Conservation (phyloP, 2,797 vertebrate species). For the Galaxias olidus region DNA sequence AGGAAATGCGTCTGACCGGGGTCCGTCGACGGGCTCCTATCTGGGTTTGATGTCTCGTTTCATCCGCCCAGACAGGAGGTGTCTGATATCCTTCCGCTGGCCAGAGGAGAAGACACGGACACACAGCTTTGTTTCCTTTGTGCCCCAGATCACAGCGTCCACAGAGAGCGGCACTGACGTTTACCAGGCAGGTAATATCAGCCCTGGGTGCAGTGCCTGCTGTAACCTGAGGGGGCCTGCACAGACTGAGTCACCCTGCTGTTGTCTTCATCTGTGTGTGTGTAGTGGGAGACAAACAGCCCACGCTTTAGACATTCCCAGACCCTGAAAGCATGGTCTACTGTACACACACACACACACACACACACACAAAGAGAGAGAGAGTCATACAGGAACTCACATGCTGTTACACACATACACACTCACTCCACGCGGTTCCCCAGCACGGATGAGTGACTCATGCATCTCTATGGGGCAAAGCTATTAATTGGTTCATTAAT, state of each 20-base stretch:
- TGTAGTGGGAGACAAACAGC: conserved; percentile 28
- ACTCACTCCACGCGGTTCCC: not conserved
- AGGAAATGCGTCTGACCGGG: conserved; percentile 11
- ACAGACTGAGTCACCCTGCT: not conserved
- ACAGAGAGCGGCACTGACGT: too few relatives aligned
- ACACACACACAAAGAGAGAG: conserved; percentile 3
- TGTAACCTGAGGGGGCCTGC: not conserved
- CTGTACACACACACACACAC: conserved; percentile 4
- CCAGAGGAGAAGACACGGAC: too few relatives aligned
- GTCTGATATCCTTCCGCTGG: too few relatives aligned
- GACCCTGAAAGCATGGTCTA: conserved; percentile 27
- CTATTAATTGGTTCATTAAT: conserved; percentile 42
- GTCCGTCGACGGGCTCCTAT: too few relatives aligned
- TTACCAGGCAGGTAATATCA: too few relatives aligned
- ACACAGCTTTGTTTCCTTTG: too few relatives aligned
- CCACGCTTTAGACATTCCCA: conserved; percentile 18
- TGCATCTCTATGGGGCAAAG: conserved; percentile 15
- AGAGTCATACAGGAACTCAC: not conserved
- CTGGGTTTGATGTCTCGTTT: too few relatives aligned
- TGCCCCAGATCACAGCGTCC: too few relatives aligned
- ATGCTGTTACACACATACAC: not conserved
- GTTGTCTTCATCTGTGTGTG: conserved; percentile 3
- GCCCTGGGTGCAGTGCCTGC: not conserved
- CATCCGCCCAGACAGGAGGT: too few relatives aligned
- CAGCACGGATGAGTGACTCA: conserved; percentile 16